Evolutionary conservation across 2,113 vertebrate genomes (phyloP), one percentile per base, ranked within the genome.

Genomic region (Saccopteryx bilineata): DNA sequence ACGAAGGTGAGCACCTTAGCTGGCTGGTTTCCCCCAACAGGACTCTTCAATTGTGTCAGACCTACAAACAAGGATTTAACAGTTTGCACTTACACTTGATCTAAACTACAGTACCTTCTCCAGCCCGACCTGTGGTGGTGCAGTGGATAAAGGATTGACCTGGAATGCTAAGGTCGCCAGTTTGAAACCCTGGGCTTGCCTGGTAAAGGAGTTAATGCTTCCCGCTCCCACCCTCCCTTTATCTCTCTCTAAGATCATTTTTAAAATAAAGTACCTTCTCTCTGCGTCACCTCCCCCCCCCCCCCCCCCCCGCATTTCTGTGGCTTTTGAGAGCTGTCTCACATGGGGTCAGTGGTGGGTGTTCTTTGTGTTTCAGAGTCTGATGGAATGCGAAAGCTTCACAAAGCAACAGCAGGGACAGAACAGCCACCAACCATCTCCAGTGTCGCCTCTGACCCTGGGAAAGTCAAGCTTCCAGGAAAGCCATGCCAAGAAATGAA

Each of bases 401-500:
- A 66, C 48, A 24, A 1, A 58, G 72, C 10, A 31, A 24, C 39
- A 12, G 4, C 21, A 90, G 96, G 91, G 92, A 95, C 26, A 6
- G 3, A 13, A 75, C 31, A 1, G 90, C 7, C 8, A 1, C n/a
- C 1, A 1, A 1, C n/a, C 1, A 1, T 88, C 86, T 88, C 66
- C 17, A 1, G 58, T 65, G 61, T 95, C 90, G 93, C 90, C 50
- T 68, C 4, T 58, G 69, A 93, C 96, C 98, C 92, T 90, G 0
- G 48, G 92, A 76, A 93, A 92, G 50, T 24, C 96, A 80, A 97
- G 95, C 80, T 86, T 56, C 92, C 81, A 48, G 79, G 48, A 96
- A 95, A 95, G 95, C 68, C 74, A 69, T 19, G 13, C 75, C 88
- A 83, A 68, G 66, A 26, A 9, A 72, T 78, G 83, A 79, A 92